Evolutionary conservation across 2,888 invertebrate genomes (phyloP), one percentile per base, ranked within the genome.

Genomic region (Strigamia crassipes): DNA sequence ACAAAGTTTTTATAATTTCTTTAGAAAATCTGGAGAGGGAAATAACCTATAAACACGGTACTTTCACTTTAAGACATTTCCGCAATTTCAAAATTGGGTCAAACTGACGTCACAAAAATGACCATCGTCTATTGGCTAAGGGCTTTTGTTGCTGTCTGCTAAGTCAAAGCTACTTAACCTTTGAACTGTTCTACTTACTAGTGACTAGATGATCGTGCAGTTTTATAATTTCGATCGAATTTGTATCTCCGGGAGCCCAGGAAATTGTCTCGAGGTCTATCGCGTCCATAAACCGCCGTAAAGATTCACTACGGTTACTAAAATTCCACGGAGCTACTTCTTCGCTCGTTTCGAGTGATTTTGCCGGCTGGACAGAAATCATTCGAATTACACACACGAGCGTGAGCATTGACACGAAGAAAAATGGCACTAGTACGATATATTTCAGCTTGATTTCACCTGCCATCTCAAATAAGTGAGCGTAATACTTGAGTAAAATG

Each of bases 191-290:
- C 51, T 41, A 83, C 84, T 83, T 84, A 86, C 86, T 84, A 82
- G 82, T 84, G 46, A 84, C 83, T 27, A 87, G 81, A 83, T 84
- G 85, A 21, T 84, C 82, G 81, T 85, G 84, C 38, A 86, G 84
- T 81, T 84, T 83, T 13, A 84, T 66, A 12, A 86, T 81, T 23
- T 84, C 86, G 80, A 84, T 83, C 56, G 83, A 84, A 46, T 86
- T 85, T 82, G 86, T 85, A 27, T 84, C 82, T 56, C 84, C 85
- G 9, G 81, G 73, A 56, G 81, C 84, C 82, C 84, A 85, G 9
- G 86, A 86, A 13, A 87, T 84, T 10, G 86, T 86, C 80, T 85
- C 83, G 81, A 86, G 85, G 83, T 83, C 83, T 31, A 87, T 78
- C 21, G 86, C 86, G 73, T 85, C 84, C 27, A 85, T 84, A 31